Base-by-base conservation (phyloP, 37 sponge, comb jelly and placozoan species). In the Cliona cf. orientalis region DNA sequence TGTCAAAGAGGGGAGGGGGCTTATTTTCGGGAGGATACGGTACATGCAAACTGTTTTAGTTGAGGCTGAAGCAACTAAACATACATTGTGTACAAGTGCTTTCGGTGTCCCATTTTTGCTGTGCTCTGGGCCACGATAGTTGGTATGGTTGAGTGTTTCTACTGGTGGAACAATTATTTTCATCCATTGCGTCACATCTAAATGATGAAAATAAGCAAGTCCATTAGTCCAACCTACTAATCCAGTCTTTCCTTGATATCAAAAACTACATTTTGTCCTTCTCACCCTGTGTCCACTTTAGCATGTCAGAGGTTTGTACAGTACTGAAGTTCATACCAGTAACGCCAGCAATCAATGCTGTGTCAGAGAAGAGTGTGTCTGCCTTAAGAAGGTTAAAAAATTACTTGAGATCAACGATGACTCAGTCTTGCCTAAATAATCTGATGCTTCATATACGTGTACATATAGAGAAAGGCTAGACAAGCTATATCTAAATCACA, bases 311-410 rank as follows among this genome's bases (percentile, higher is more conserved):
- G 41, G 74, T 86, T 34, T 71, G 72, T 42, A 85, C 53, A 22
- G 38, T 77, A 39, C 43, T 85, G 29, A 85, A 68, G 45, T 43
- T 86, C 31, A 29, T 86, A 1, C 42, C 80, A 57, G 80, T 86
- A 29, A 86, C 80, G 76, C 87, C 87, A 33, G 80, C 87, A 25
- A 86, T 66, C 17, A 86, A 86, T 80, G 87, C 87, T 26, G 66
- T 72, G 21, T 44, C 37, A 29, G 87, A 86, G 55, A 41, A 74
- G 22, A 74, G 67, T 73, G 74, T 43, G 42, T 86, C 87, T 59
- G 87, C 85, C 29, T 58, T 86, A 42, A 64, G 74, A 72, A 72
- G 80, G 29, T 19, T 86, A 42, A 86, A 86, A 82, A 64, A 55
- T 3, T 86, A 86, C 74, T 66, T 79, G 0, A 26, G 80, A 67